phyloP scores from a whole-genome alignment of 2,888 invertebrate genomes.

The Aelia acuminata region DNA sequence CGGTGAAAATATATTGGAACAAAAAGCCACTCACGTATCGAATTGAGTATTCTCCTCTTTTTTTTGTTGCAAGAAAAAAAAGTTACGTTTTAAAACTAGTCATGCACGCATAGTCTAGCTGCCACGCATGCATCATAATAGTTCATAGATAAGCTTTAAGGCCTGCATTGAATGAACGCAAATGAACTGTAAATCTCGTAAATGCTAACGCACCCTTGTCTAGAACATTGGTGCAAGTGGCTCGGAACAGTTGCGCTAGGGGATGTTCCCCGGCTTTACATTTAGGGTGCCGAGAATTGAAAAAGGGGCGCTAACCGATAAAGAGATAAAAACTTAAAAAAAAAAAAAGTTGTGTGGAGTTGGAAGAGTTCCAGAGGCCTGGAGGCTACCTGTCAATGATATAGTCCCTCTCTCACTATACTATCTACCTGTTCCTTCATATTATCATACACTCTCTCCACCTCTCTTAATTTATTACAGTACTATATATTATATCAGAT shows the following conservation, averaged over 20 bases:
- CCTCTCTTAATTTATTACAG: neutral
- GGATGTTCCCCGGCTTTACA: neutral
- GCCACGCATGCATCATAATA: neutral
- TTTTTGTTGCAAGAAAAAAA: no score
- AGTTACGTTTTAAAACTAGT: no score
- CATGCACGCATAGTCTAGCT: no score
- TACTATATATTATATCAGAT: neutral
- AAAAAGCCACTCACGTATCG: no score
- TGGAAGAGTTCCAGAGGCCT: neutral
- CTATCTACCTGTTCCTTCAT: neutral
- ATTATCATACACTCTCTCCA: neutral
- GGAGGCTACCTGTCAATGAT: neutral
- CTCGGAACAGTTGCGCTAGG: neutral
- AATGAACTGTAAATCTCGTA: neutral
- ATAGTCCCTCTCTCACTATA: neutral
- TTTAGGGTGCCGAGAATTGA: neutral
- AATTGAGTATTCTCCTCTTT: no score
- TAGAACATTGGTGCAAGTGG: neutral
- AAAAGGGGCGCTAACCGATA: no score
- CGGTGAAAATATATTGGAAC: no score
- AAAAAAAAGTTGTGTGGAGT: neutral
- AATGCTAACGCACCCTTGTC: slow-evolving; percentile 6
- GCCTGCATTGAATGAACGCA: neutral
- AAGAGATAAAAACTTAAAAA: neutral
- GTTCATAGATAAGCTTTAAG: neutral